phyloP scores from a whole-genome alignment of 2,797 vertebrate genomes.

The Parotocinclus haroldoi region DNA sequence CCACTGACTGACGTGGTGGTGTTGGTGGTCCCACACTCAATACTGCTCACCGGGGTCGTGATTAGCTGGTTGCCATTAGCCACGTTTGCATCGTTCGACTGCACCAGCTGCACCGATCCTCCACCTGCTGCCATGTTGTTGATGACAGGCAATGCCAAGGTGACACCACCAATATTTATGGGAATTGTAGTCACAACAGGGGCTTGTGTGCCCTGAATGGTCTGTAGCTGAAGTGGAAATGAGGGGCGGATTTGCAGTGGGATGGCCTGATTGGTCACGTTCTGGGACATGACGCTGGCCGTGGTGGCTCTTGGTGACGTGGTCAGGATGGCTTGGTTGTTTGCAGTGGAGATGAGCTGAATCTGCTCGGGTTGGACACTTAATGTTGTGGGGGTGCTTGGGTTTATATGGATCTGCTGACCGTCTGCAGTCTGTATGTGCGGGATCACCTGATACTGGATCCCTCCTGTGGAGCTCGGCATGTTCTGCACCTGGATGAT shows the following conservation, averaged over 20 bases:
- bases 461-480: constrained; percentile 82
- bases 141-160: constrained; percentile 92
- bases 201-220: constrained; percentile 87
- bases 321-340: constrained; percentile 86
- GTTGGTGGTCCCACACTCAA: constrained; percentile 71
- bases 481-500: constrained; percentile 91
- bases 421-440: constrained; percentile 94
- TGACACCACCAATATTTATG: constrained; percentile 96
- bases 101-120: constrained; percentile 84
- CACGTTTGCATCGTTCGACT: constrained; percentile 82
- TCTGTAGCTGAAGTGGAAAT: constrained; percentile 92
- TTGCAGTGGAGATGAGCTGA: constrained; percentile 89
- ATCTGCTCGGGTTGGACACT: constrained; percentile 82
- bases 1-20: constrained; percentile 69
- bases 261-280: constrained; percentile 88
- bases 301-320: constrained; percentile 49
- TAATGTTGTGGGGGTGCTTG: constrained; percentile 79
- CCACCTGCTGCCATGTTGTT: constrained; percentile 81
- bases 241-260: constrained; percentile 94
- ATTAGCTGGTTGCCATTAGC: constrained; percentile 88
- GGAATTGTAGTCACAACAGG: constrained; percentile 94
- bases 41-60: constrained; percentile 78
- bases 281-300: constrained; percentile 79
- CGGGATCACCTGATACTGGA: constrained; percentile 98
- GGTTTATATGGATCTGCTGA: constrained; percentile 91